Percentiles rank a stretch among this genome's conserved stretches.
These are phyloP conservation scores for Heliothis subflexa DNA, from an alignment of 1,140 invertebrate species.

Conservation along the genomic window DNA sequence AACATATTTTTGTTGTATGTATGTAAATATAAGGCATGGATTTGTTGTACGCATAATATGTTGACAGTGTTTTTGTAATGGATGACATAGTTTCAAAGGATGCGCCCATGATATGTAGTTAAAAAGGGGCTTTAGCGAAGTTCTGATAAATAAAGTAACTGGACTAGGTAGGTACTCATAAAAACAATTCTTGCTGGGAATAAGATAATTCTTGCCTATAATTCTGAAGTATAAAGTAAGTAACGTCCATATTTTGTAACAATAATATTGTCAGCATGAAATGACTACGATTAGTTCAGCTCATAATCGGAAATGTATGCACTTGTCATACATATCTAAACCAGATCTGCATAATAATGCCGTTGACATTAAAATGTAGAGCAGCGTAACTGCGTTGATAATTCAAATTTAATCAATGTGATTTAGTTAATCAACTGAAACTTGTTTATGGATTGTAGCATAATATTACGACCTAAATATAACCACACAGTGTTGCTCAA, in stretches of 20 bases:
- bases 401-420: slow-evolving; percentile 29
- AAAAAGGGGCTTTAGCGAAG: no score
- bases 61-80: not conserved
- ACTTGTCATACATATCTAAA: slow-evolving; percentile 36
- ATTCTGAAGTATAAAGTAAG: no score
- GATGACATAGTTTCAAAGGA: no score
- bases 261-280: slow-evolving; percentile 23
- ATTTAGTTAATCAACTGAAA: slow-evolving; percentile 9
- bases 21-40: not conserved
- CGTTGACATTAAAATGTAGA: slow-evolving; percentile 31
- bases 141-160: no score
- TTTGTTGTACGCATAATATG: not conserved
- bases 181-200: no score
- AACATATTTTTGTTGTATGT: slow-evolving; percentile 1
- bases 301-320: slow-evolving; percentile 35
- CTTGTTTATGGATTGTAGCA: slow-evolving; percentile 4
- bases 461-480: not conserved
- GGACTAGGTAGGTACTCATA: no score
- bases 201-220: no score
- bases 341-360: slow-evolving; percentile 28
- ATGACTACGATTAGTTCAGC: slow-evolving; percentile 28
- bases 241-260: no score
- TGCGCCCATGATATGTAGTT: not conserved
- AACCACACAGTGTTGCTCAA: not conserved
- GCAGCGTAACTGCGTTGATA: slow-evolving; percentile 12